Evolutionary conservation across 2,113 vertebrate genomes (phyloP).

Genomic region (Phoenicopterus ruber): DNA sequence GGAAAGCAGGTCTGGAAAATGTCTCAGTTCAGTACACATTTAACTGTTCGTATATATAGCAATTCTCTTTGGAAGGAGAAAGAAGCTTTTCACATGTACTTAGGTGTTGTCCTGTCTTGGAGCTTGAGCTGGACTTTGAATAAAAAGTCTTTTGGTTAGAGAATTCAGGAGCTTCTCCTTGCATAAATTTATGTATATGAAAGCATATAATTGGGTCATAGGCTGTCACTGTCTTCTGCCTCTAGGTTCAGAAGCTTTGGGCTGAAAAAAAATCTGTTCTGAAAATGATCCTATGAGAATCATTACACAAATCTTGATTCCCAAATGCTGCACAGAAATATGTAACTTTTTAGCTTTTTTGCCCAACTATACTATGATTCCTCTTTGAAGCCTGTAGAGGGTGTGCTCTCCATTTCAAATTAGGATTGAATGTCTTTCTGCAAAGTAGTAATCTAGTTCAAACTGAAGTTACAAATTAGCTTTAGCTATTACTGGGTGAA

Average conservation of each 20-base stretch:
- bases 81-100: background rate
- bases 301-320: background rate
- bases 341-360: background rate
- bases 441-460: background rate
- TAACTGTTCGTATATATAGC: background rate
- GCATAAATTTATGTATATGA: background rate
- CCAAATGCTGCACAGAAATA: background rate
- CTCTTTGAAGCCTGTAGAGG: conserved; percentile 48
- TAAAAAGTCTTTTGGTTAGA: background rate
- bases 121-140: background rate
- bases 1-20: background rate
- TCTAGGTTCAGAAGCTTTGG: background rate
- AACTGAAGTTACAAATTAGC: background rate
- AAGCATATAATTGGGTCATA: background rate
- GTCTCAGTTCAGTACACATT: background rate
- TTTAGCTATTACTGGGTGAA: background rate
- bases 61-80: background rate
- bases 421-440: background rate
- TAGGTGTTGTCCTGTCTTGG: background rate
- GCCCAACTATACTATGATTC: background rate
- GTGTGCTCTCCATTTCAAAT: conserved; percentile 46
- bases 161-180: background rate
- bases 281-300: background rate
- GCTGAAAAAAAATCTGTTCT: background rate
- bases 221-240: background rate